These are phyloP conservation scores for Archaeoteleia sp. DNA, from an alignment of 2,888 invertebrate species.

Conservation along the genomic window DNA sequence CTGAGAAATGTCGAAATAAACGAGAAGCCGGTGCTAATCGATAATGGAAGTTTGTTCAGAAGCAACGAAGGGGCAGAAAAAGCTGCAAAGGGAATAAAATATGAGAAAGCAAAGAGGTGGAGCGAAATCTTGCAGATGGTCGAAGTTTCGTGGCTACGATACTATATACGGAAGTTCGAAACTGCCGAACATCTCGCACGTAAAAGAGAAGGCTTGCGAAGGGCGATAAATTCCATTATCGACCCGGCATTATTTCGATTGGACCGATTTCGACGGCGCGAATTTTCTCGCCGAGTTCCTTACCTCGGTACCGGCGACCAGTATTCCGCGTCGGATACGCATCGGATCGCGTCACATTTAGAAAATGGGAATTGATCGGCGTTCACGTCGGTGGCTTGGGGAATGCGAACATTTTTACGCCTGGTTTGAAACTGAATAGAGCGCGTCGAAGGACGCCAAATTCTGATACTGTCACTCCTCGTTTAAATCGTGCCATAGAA, in stretches of 20 bases:
- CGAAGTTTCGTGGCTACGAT: slow-evolving; percentile 27
- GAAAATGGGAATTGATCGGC: slow-evolving; percentile 41
- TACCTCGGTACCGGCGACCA: background rate
- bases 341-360: slow-evolving; percentile 23
- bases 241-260: slow-evolving; percentile 36
- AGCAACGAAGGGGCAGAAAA: background rate
- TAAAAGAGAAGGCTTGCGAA: slow-evolving; percentile 21
- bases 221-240: slow-evolving; percentile 43
- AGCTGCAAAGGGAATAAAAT: slow-evolving; percentile 13
- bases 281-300: slow-evolving; percentile 33
- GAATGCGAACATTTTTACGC: slow-evolving; percentile 16
- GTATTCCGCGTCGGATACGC: slow-evolving; percentile 28
- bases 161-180: slow-evolving; percentile 11
- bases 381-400: slow-evolving; percentile 3
- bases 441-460: slow-evolving; percentile 1
- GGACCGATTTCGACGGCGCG: slow-evolving; percentile 29
- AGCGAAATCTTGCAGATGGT: slow-evolving; percentile 18
- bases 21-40: background rate
- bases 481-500: background rate
- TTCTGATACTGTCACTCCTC: background rate
- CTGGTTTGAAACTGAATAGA: slow-evolving; percentile 12
- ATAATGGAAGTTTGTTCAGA: background rate
- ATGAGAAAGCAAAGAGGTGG: background rate
- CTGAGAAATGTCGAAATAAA: background rate
- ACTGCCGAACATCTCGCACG: slow-evolving; percentile 29